Evolutionary conservation across 2,113 vertebrate species (phyloP), one percentile per base, ranked within the genome.

Genomic region (Amphiprion percula): DNA sequence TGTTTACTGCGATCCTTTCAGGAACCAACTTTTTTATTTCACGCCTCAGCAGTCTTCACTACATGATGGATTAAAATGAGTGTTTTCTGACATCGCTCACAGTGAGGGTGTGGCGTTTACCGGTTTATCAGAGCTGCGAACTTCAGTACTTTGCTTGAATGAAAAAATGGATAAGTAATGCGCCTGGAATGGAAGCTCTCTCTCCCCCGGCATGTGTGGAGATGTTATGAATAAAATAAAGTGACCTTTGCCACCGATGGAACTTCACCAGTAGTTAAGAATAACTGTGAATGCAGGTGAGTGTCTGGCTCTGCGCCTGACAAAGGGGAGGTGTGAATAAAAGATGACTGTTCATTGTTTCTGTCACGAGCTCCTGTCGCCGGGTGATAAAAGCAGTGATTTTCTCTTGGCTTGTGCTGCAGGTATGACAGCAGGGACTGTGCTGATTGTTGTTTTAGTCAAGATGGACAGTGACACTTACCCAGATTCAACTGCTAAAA

Each of bases 21-120:
- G 77, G 69, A 23, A 75, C 44, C 50, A 74, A 80, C 39, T 80
- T 16, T 60, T 75, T 69, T 68, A 88, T 85, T 71, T 79, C 84
- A 82, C 12, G 79, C 65, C 76, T 88, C 88, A 69, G 83, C 77
- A 19, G 30, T 52, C 50, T 55, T 56, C 41, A 5, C 65, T 8
- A 30, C 0, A 33, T 28, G 70, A 74, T 63, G 77, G 78, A 87
- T 88, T 53, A 49, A 67, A 82, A 78, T 49, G 37, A 74, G 65
- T 59, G 21, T 30, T 28, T 37, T 12, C 73, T 28, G 41, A 50
- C 74, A 66, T 58, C 0, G 30, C 74, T 83, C 26, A 28, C 7
- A 10, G 60, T 4, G 3, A 50, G 74, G 69, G 30, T 19, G 80
- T 74, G 76, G 67, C 73, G 15, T 76, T 71, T 39, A 28, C 55